Evolutionary conservation across 1,140 invertebrate genomes (phyloP), one percentile per base, ranked within the genome.

Genomic region (Pseudoatta argentina): DNA sequence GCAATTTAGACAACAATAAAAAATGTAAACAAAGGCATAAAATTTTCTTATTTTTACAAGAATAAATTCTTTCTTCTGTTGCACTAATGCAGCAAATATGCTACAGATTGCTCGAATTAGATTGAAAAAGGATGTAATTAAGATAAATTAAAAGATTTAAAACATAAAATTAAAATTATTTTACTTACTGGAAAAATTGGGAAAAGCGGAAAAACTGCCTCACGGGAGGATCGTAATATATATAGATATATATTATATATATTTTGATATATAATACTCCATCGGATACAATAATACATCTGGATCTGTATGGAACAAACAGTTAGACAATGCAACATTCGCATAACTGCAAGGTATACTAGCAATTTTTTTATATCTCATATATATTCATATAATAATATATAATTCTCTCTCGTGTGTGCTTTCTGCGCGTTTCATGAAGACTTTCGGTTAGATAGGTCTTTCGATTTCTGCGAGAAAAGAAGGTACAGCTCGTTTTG

Each of bases 281-380:
- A 93, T 92, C 91, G 92, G 92, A 94, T 94, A 94, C 91, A 94
- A 93, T 94, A 92, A 93, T 94, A 94, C 91, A 93, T 92, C 92
- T 93, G 89, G 92, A 94, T 91, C 91, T 94, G 93, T 91, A 93
- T 94, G 93, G 92, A 94, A 93, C 92, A 91, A 93, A 93, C 91
- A 94, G 89, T 94, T 92, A 93, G 92, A 94, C 91, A 93, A 93
- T 94, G 92, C 91, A 94, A 94, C 92, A 91, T 92, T 92, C 79
- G 90, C 89, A 92, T 92, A 93, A 93, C 89, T 94, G 92, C 89
- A 92, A 92, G 92, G 91, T 93, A 91, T 92, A 94, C 88, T 90
- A 93, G 88, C 90, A 93, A 93, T 93, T 89, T 78, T 78, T 89
- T 78, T 75, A 92, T 92, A 92, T 81, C 66, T 61, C 90, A 89